Evolutionary conservation across 2,797 vertebrate genomes (phyloP), one percentile per base, ranked within the genome.

Genomic region (Psittacula echo): DNA sequence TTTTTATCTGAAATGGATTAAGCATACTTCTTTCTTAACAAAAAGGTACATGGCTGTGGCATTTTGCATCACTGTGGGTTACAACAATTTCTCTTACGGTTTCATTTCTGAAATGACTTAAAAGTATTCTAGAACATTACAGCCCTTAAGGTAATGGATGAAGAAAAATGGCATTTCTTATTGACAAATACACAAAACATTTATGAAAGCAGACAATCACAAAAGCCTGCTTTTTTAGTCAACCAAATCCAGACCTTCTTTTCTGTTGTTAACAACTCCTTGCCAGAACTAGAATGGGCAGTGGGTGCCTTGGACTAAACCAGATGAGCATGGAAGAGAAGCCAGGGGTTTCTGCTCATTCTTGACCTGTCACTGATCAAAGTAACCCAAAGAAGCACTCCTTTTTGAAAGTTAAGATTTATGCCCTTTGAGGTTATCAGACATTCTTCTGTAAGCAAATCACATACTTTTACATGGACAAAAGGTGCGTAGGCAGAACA

Each of bases 301-400:
- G 92, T 97, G 93, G 76, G 47, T 94, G 65, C 94, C 95, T 87
- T 94, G 85, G 95, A 96, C 73, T 95, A 86, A 73, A 91, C 85
- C 76, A 98, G 90, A 97, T 81, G 89, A 97, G 89, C 91, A 95
- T 78, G 89, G 87, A 97, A 97, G 94, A 95, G 93, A 95, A 97
- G 97, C 97, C 97, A 98, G 98, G 92, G 97, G 97, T 98, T 98
- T 98, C 98, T 98, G 98, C 98, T 98, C 98, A 98, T 97, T 98
- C 98, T 98, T 98, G 97, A 98, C 98, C 98, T 99, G 98, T 98
- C 98, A 98, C 98, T 98, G 98, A 99, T 99, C 98, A 98, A 98
- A 98, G 98, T 97, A 93, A 95, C 96, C 90, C 96, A 97, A 98
- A 98, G 96, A 98, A 98, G 97, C 97, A 97, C 96, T 97, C 97